phyloP scores from a whole-genome alignment of 1,140 invertebrate species.

The Atopsyche davidsoni region DNA sequence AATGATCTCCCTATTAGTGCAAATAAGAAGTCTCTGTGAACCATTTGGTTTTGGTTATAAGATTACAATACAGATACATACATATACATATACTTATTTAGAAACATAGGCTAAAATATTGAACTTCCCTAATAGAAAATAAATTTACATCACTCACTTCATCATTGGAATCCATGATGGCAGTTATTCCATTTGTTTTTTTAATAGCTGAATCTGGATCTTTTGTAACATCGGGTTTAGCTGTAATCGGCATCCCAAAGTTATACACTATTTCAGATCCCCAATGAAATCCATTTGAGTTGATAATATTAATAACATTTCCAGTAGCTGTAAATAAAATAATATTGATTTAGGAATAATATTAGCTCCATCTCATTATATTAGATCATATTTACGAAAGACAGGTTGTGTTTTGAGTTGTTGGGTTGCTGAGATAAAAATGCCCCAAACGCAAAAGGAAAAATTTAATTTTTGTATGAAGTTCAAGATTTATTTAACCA shows the following conservation, averaged over 20 bases:
- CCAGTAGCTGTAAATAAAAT: conserved; percentile 36
- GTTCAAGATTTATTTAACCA: too few relatives aligned
- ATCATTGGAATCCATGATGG: conserved; percentile 37
- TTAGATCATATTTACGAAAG: background rate
- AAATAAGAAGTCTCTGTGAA: too few relatives aligned
- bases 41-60: too few relatives aligned
- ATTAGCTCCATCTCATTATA: background rate
- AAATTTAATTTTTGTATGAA: too few relatives aligned
- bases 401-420: too few relatives aligned
- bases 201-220: conserved; percentile 32
- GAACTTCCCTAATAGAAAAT: too few relatives aligned
- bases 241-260: conserved; percentile 30
- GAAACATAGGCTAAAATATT: too few relatives aligned
- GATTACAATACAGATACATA: too few relatives aligned
- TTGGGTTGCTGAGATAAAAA: too few relatives aligned
- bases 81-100: too few relatives aligned
- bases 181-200: conserved; percentile 38
- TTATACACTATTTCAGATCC: conserved; percentile 41
- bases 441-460: too few relatives aligned
- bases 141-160: conserved; percentile 32
- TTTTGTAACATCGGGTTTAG: conserved; percentile 27
- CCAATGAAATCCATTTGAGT: conserved; percentile 37
- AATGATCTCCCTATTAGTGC: too few relatives aligned
- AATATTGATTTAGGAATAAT: conserved; percentile 2
- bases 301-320: conserved; percentile 44